phyloP scores from a whole-genome alignment of 2,797 vertebrate species.

The Gastrophryne carolinensis region DNA sequence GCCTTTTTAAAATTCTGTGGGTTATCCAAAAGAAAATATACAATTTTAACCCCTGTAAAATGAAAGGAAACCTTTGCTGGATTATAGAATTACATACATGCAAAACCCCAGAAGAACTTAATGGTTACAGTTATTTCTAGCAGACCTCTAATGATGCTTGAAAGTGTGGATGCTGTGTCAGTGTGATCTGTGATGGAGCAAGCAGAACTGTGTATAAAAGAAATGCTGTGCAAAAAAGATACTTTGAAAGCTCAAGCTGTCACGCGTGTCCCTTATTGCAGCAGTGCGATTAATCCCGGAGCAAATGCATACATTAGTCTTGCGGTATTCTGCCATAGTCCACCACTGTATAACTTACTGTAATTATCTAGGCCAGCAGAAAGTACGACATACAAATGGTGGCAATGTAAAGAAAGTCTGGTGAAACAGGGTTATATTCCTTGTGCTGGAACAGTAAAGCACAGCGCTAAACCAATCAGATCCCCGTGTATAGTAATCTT shows the following conservation, averaged over 20 bases:
- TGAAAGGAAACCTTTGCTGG: too few relatives aligned
- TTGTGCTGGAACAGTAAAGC: too few relatives aligned
- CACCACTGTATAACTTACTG: too few relatives aligned
- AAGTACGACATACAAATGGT: conserved; percentile 4
- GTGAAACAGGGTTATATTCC: neutral
- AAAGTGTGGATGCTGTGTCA: neutral
- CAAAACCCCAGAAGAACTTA: neutral
- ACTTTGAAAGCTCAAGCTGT: neutral
- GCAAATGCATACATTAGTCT: neutral
- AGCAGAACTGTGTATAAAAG: neutral
- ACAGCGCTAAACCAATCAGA: too few relatives aligned
- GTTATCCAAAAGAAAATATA: too few relatives aligned
- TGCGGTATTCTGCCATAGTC: neutral
- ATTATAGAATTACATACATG: neutral
- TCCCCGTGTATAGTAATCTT: too few relatives aligned
- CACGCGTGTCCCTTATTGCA: neutral
- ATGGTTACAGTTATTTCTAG: neutral
- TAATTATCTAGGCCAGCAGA: neutral
- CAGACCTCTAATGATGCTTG: neutral
- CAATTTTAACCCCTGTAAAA: too few relatives aligned
- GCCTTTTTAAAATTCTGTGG: too few relatives aligned
- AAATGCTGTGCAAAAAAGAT: neutral
- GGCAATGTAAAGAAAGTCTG: conserved; percentile 1
- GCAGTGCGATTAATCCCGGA: neutral
- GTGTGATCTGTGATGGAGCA: too few relatives aligned